Conservation (phyloP, 2,797 vertebrate genomes). For the Taenioides sp. region DNA sequence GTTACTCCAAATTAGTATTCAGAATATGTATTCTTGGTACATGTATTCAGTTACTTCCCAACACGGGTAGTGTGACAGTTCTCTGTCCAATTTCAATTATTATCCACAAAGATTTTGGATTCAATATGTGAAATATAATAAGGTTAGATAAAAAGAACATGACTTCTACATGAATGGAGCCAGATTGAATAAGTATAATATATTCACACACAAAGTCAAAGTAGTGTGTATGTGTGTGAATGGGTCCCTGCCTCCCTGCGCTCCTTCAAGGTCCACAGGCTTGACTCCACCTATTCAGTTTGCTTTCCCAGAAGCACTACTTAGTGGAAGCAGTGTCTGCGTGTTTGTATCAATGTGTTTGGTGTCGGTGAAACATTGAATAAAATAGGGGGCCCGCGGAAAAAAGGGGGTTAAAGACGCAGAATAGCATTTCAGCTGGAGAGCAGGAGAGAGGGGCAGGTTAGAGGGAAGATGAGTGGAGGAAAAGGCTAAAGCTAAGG, state of each 20-base stretch:
- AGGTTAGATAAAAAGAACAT: neutral
- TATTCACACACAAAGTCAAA: constrained; percentile 11
- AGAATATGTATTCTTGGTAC: no score
- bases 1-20: no score
- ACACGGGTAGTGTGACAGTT: neutral
- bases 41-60: no score
- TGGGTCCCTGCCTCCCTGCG: constrained; percentile 34
- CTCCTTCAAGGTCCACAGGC: constrained; percentile 80
- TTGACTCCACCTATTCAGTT: constrained; percentile 80
- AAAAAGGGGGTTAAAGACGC: constrained; percentile 69
- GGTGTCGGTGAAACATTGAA: constrained; percentile 75
- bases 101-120: neutral
- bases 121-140: neutral
- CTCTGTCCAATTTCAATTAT: neutral
- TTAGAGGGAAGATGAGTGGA: constrained; percentile 66
- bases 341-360: constrained; percentile 63
- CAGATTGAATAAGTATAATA: constrained; percentile 11
- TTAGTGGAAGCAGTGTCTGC: constrained; percentile 68
- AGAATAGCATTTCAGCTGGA: constrained; percentile 63
- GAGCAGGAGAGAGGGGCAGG: constrained; percentile 56
- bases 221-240: constrained; percentile 5
- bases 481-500: constrained; percentile 49
- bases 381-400: constrained; percentile 55
- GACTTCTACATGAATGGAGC: neutral
- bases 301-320: constrained; percentile 74